Evolutionary conservation across 2,113 vertebrate species (phyloP).

Genomic region (Mustelus asterias): DNA sequence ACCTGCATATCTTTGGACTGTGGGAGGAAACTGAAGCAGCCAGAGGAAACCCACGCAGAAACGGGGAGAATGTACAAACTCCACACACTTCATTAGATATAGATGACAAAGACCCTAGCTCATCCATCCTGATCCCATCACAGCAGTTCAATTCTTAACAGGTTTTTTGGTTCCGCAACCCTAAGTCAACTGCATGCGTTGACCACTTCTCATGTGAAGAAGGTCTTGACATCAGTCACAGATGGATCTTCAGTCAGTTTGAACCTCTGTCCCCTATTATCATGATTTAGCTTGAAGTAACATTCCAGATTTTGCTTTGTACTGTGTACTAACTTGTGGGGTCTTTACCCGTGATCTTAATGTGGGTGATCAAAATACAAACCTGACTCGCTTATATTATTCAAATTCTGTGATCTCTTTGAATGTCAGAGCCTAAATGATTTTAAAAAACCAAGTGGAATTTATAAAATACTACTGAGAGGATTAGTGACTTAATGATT

Average conservation of each 20-base stretch:
- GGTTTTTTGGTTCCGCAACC: not conserved
- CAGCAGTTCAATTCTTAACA: not conserved
- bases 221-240: not conserved
- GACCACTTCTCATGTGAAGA: not conserved
- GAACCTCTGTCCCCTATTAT: not conserved
- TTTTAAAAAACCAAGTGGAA: not conserved
- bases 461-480: not conserved
- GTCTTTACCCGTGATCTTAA: not conserved
- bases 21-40: too few species aligned
- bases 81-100: not conserved
- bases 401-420: not conserved
- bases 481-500: not conserved
- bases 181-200: not conserved
- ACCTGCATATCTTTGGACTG: too few species aligned
- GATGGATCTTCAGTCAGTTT: not conserved
- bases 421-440: not conserved
- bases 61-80: too few species aligned
- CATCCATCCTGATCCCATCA: not conserved
- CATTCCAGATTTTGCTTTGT: not conserved
- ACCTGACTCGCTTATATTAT: not conserved
- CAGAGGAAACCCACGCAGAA: too few species aligned
- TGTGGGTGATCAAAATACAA: not conserved
- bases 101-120: not conserved
- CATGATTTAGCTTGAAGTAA: not conserved
- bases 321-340: not conserved